These are phyloP conservation scores for Euspilapteryx auroguttella DNA, from an alignment of 2,888 invertebrate genomes.

Conservation along the genomic window DNA sequence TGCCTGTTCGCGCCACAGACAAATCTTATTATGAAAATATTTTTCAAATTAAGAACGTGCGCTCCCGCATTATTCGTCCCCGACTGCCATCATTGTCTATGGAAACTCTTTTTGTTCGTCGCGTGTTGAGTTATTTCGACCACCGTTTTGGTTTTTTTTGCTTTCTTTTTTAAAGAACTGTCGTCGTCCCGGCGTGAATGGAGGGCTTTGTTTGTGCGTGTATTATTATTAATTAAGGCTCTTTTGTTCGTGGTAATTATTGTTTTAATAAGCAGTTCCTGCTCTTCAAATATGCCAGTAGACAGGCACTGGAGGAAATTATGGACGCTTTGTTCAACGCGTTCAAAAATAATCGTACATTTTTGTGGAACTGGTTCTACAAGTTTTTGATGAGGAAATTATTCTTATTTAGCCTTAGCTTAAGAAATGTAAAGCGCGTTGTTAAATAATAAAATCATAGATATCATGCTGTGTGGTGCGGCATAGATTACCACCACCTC, in stretches of 20 bases:
- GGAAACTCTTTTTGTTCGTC: constrained; percentile 44
- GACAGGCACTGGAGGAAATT: constrained; percentile 33
- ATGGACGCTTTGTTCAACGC: constrained; percentile 38
- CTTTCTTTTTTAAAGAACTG: constrained; percentile 22
- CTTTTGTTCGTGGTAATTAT: constrained; percentile 60
- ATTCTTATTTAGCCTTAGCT: too few relatives aligned
- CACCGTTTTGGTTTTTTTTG: constrained; percentile 55
- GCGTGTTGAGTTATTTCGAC: constrained; percentile 58
- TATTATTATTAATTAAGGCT: constrained; percentile 59
- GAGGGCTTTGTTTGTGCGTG: constrained; percentile 55
- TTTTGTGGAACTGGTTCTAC: too few relatives aligned
- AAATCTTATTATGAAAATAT: constrained; percentile 62
- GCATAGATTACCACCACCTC: too few relatives aligned
- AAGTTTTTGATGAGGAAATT: too few relatives aligned
- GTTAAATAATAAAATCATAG: too few relatives aligned
- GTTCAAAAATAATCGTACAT: constrained; percentile 20
- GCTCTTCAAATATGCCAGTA: constrained; percentile 44
- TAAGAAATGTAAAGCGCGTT: too few relatives aligned
- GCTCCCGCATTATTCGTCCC: constrained; percentile 59
- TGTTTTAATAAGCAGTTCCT: constrained; percentile 61
- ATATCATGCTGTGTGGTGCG: too few relatives aligned
- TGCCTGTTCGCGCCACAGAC: constrained; percentile 49
- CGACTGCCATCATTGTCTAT: constrained; percentile 59
- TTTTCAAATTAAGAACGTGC: constrained; percentile 56
- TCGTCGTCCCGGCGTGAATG: constrained; percentile 55